Conservation (phyloP, 2,797 vertebrate species). For the Sebastiscus albofasciatus region DNA sequence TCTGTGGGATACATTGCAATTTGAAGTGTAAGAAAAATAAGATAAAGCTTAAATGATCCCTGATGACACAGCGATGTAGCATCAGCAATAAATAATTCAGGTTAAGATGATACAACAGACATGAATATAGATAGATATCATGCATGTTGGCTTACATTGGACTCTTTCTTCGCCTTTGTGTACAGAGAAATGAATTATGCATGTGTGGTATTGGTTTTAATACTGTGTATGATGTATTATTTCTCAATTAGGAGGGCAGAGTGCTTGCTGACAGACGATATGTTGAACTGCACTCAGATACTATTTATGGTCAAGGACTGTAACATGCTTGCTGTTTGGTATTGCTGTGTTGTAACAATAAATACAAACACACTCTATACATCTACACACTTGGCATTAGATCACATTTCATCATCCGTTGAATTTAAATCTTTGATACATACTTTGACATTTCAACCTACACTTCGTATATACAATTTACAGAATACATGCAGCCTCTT, state of each 20-base stretch:
- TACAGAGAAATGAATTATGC: constrained; percentile 2
- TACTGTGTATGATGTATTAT: constrained; percentile 14
- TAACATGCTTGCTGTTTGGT: not conserved
- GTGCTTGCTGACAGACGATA: constrained; percentile 7
- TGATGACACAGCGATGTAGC: not conserved
- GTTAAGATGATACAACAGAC: not conserved
- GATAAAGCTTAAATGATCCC: not conserved
- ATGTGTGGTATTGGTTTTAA: not conserved
- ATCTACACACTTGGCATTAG: not conserved
- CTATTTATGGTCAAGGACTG: not conserved
- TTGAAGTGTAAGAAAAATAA: not conserved
- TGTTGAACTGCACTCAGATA: constrained; percentile 8
- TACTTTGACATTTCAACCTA: not conserved
- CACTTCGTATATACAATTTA: not conserved
- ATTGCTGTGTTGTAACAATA: not conserved
- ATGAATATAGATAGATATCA: not conserved
- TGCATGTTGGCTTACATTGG: not conserved
- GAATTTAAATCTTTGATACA: not conserved
- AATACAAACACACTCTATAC: not conserved
- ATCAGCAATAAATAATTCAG: not conserved
- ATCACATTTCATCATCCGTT: not conserved
- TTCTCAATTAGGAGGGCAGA: constrained; percentile 2
- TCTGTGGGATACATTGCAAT: not conserved
- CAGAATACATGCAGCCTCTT: not conserved
- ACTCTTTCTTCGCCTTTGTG: not conserved